Evolutionary conservation across 2,113 vertebrate genomes (phyloP).

Genomic region (Callithrix jacchus): DNA sequence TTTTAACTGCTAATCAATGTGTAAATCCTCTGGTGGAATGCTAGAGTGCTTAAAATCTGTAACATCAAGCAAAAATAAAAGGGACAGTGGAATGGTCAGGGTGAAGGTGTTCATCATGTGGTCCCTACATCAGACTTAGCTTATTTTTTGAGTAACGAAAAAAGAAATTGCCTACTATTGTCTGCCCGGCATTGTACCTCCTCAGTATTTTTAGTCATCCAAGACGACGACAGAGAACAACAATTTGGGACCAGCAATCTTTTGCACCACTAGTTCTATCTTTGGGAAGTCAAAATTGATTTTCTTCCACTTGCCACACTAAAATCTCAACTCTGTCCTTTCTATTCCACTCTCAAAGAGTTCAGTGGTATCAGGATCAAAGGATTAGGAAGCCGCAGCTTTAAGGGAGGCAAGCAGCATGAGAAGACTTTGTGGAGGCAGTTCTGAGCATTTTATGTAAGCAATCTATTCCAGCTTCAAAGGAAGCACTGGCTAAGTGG

Average conservation of each 20-base stretch:
- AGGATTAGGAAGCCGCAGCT: conserved; percentile 52
- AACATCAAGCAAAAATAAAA: not conserved
- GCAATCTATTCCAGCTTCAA: conserved; percentile 61
- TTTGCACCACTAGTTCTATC: conserved; percentile 39
- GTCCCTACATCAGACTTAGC: not conserved
- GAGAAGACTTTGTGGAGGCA: not conserved
- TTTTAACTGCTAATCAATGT: conserved; percentile 62
- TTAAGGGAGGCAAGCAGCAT: not conserved
- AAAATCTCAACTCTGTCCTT: conserved; percentile 36
- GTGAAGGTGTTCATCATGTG: not conserved
- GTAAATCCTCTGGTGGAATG: conserved; percentile 43
- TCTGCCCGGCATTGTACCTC: not conserved
- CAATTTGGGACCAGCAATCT: conserved; percentile 26
- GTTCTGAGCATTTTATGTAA: conserved; percentile 55
- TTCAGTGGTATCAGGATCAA: conserved; percentile 51
- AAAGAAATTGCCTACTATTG: not conserved
- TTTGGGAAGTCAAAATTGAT: conserved; percentile 66
- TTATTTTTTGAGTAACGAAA: not conserved
- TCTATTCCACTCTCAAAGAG: conserved; percentile 48
- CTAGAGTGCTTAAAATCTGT: not conserved
- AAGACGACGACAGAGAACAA: not conserved
- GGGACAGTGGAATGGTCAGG: not conserved
- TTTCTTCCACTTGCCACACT: conserved; percentile 60
- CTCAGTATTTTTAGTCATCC: not conserved
- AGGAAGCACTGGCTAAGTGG: conserved; percentile 47